A percentile compares a stretch with the other conserved stretches of the same genome.
Evolutionary conservation across 2,888 invertebrate genomes (phyloP).

Genomic region (Magallana nippona): DNA sequence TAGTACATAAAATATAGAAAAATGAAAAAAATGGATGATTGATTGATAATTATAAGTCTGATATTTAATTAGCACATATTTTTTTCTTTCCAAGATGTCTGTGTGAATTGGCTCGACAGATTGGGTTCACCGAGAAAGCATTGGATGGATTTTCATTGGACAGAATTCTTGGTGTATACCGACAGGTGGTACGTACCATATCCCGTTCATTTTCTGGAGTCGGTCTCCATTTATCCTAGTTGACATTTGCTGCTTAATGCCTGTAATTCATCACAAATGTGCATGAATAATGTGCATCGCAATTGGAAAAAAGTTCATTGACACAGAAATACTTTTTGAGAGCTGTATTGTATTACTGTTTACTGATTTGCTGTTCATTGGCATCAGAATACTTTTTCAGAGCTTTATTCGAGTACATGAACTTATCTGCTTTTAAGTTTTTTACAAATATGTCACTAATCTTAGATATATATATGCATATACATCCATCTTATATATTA

Average conservation of each 20-base stretch:
- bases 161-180: conserved; percentile 92
- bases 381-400: no score
- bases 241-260: background rate
- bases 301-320: no score
- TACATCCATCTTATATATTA: no score
- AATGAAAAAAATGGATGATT: no score
- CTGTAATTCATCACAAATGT: background rate
- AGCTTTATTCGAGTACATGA: no score
- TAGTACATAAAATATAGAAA: no score
- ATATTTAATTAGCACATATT: background rate
- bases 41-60: background rate
- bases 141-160: conserved; percentile 90
- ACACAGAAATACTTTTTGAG: no score
- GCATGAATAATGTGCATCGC: background rate
- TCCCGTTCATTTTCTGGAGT: background rate
- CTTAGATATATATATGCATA: no score
- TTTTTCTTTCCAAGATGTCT: conserved; percentile 85
- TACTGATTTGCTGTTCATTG: no score
- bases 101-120: conserved; percentile 95
- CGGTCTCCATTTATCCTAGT: background rate
- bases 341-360: no score
- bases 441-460: no score
- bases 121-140: conserved; percentile 93
- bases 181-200: conserved; percentile 85
- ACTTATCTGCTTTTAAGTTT: no score